These are phyloP conservation scores for Datnioides undecimradiatus DNA, from an alignment of 2,113 vertebrate species.

Conservation along the genomic window DNA sequence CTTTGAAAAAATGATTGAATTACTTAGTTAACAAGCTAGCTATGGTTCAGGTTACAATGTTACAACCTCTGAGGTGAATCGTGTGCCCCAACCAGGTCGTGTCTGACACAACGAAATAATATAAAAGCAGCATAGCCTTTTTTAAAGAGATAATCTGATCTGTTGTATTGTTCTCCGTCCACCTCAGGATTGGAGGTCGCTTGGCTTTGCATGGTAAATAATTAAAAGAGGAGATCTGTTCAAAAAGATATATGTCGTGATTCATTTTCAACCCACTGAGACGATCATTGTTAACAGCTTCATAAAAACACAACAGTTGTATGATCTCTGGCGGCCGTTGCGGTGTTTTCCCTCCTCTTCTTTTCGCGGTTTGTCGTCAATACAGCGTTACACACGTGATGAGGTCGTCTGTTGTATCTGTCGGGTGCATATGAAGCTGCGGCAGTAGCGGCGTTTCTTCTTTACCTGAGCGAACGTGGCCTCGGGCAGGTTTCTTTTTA, in stretches of 20 bases:
- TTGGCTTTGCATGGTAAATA: neutral
- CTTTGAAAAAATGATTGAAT: neutral
- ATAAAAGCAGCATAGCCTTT: neutral
- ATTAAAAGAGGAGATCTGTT: neutral
- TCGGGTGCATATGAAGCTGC: neutral
- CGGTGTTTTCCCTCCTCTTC: neutral
- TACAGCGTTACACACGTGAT: neutral
- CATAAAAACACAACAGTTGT: neutral
- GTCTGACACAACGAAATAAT: neutral
- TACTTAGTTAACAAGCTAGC: no score
- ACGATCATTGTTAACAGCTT: no score
- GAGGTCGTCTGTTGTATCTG: neutral
- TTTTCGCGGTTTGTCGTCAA: neutral
- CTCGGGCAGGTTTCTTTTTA: conserved; percentile 51
- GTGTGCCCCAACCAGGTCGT: neutral
- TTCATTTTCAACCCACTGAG: neutral
- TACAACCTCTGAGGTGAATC: neutral
- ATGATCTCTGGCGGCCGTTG: neutral
- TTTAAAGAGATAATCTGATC: neutral
- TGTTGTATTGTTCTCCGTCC: neutral
- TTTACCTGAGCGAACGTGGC: conserved; percentile 39
- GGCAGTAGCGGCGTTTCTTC: conserved; percentile 27
- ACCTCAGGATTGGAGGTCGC: neutral
- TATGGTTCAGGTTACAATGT: neutral
- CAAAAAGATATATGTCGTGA: neutral